Percentiles rank a stretch among this genome's conserved stretches.
Evolutionary conservation across 2,113 vertebrate genomes (phyloP).

Genomic region (Aphelocoma coerulescens): DNA sequence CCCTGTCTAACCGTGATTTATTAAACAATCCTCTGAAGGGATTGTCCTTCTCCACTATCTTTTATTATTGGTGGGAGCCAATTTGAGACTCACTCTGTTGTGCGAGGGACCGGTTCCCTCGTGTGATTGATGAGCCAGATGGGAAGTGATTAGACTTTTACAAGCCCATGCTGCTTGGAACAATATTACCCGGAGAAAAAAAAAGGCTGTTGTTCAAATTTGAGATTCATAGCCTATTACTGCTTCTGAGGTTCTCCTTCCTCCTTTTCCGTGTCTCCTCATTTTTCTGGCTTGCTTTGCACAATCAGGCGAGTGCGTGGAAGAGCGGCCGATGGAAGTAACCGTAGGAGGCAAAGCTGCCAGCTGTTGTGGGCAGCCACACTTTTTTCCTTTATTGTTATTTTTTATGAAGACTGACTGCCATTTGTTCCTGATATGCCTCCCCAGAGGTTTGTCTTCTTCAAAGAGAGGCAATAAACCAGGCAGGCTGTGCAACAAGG

Average conservation of each 20-base stretch:
- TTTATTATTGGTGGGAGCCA: conserved; percentile 35
- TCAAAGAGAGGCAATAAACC: background rate
- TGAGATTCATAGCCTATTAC: conserved; percentile 42
- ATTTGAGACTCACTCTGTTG: conserved; percentile 4
- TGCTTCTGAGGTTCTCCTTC: background rate
- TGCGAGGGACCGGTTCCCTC: background rate
- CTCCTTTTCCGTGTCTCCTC: background rate
- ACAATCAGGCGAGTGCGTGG: background rate
- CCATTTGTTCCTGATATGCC: background rate
- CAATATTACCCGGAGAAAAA: background rate
- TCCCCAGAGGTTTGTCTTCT: background rate
- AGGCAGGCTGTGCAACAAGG: background rate
- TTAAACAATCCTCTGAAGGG: conserved; percentile 17
- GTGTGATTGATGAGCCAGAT: conserved; percentile 54
- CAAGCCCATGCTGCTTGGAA: conserved; percentile 38
- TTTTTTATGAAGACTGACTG: background rate
- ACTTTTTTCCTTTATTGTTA: background rate
- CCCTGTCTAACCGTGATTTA: conserved; percentile 36
- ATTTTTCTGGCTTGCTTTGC: background rate
- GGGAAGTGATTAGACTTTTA: conserved; percentile 59
- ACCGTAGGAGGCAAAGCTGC: background rate
- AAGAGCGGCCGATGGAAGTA: fast-evolving
- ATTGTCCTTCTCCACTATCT: background rate
- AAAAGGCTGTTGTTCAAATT: background rate
- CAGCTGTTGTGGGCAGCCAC: background rate